Evolutionary conservation across 2,797 vertebrate species (phyloP).

Genomic region (Glyptemys insculpta): DNA sequence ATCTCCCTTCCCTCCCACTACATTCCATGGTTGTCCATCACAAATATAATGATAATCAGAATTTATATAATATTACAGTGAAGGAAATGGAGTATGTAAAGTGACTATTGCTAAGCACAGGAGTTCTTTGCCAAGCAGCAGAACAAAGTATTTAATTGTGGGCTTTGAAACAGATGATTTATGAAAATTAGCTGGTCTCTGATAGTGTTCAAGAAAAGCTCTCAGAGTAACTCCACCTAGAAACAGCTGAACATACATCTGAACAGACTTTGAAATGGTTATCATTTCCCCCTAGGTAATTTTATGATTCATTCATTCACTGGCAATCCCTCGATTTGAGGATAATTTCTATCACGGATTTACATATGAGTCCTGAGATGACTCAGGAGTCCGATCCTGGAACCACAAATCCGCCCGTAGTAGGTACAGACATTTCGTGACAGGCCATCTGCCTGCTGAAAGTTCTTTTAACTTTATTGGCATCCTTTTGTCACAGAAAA

Average conservation of each 20-base stretch:
- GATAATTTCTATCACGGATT: too few species aligned
- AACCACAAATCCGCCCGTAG: too few species aligned
- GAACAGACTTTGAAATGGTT: not conserved
- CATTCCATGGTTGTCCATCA: not conserved
- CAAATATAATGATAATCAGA: conserved; percentile 11
- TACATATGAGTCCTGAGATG: too few species aligned
- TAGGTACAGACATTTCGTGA: too few species aligned
- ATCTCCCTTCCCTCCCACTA: not conserved
- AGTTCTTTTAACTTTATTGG: too few species aligned
- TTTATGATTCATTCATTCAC: not conserved
- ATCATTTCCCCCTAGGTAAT: not conserved
- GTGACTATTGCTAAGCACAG: not conserved
- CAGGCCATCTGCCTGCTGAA: too few species aligned
- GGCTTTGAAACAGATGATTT: not conserved
- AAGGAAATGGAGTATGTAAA: not conserved
- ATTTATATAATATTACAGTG: not conserved
- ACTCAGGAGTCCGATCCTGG: too few species aligned
- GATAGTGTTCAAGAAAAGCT: not conserved
- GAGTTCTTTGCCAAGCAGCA: not conserved
- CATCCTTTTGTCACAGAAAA: too few species aligned
- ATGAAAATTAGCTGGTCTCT: conserved; percentile 1
- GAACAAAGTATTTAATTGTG: not conserved
- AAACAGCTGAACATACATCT: not conserved
- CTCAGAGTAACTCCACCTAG: not conserved
- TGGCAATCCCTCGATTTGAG: too few species aligned